phyloP scores from a whole-genome alignment of 1,140 invertebrate genomes.

The Leptopilina boulardi region DNA sequence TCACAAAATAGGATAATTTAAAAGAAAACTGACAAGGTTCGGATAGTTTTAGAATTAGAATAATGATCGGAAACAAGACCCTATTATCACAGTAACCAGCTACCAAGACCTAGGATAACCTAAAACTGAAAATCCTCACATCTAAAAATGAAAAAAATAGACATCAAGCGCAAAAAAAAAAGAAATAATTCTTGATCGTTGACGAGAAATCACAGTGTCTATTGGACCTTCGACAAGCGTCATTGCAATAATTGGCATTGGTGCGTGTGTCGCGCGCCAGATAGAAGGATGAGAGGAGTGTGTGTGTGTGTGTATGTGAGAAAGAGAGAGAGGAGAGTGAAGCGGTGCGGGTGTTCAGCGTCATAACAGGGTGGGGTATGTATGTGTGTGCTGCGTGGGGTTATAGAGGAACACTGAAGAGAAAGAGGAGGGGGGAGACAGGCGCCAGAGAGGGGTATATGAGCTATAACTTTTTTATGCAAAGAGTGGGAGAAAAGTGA shows the following conservation, averaged over 20 bases:
- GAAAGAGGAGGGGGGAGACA: constrained; percentile 42
- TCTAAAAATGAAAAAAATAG: not conserved
- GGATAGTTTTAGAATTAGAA: too few relatives aligned
- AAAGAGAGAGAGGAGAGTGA: constrained; percentile 1
- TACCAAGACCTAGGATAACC: too few relatives aligned
- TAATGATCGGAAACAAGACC: too few relatives aligned
- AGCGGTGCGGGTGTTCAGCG: constrained; percentile 37
- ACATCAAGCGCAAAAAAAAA: not conserved
- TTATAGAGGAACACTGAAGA: constrained; percentile 29
- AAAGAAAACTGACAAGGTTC: too few relatives aligned
- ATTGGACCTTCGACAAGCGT: constrained; percentile 21
- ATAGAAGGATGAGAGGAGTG: constrained; percentile 22
- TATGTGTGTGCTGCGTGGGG: constrained; percentile 21
- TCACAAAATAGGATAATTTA: too few relatives aligned
- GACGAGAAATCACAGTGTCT: not conserved
- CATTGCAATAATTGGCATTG: constrained; percentile 26
- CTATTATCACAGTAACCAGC: not conserved
- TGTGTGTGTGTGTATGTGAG: not conserved
- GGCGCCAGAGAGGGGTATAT: constrained; percentile 38
- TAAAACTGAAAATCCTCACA: not conserved
- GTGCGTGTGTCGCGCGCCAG: constrained; percentile 27
- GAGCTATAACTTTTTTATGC: not conserved
- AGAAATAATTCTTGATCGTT: not conserved
- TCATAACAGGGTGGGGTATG: constrained; percentile 7
- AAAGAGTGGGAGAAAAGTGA: not conserved